Conservation (phyloP, 2,113 vertebrate genomes). For the Indicator maculatus region DNA sequence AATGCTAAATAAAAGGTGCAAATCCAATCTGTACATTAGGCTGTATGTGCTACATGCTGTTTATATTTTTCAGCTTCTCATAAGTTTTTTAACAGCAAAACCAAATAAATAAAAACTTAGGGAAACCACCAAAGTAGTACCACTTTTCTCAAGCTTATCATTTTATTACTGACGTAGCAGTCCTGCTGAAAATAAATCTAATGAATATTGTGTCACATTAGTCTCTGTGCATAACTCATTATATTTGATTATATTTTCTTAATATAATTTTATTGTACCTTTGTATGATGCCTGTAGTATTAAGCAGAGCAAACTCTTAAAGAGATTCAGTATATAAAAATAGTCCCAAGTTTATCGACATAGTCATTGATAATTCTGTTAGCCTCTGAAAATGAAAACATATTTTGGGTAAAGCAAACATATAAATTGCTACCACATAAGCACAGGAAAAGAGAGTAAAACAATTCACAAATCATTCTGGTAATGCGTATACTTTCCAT, state of each 20-base stretch:
- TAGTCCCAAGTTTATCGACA: background rate
- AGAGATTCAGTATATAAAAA: constrained; percentile 17
- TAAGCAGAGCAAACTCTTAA: background rate
- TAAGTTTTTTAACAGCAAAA: background rate
- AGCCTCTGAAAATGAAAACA: constrained; percentile 27
- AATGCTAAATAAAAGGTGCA: background rate
- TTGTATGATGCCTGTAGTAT: background rate
- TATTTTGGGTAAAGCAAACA: background rate
- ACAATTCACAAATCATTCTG: background rate
- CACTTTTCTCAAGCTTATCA: background rate
- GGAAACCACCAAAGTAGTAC: background rate
- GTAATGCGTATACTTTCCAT: background rate
- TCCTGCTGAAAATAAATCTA: background rate
- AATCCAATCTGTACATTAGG: background rate
- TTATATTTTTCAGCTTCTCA: background rate
- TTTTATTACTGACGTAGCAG: background rate
- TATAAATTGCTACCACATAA: background rate
- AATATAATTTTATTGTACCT: constrained; percentile 8
- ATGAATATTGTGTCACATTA: background rate
- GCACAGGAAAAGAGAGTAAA: background rate
- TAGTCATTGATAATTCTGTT: constrained; percentile 13
- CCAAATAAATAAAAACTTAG: background rate
- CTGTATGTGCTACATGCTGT: background rate
- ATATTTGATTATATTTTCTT: background rate
- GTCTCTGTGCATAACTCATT: too few relatives aligned